phyloP scores from a whole-genome alignment of 2,888 invertebrate genomes.

The Pristionchus maxplancki region DNA sequence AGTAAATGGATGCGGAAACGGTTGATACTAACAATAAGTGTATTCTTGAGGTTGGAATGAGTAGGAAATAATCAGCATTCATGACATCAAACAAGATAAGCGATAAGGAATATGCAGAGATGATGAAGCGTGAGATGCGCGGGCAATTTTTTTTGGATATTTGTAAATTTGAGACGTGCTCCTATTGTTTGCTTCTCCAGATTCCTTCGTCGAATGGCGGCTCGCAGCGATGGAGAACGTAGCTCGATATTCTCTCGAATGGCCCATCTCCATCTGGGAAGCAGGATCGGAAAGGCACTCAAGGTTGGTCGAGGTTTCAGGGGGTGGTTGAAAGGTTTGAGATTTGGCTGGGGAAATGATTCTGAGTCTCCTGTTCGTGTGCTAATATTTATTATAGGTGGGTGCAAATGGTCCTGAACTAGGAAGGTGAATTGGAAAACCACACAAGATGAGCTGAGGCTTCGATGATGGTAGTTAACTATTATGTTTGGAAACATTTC shows the following conservation, averaged over 20 bases:
- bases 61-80: too few species aligned
- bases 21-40: too few species aligned
- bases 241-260: background rate
- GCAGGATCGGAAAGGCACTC: conserved; percentile 26
- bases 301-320: background rate
- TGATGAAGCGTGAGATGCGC: too few species aligned
- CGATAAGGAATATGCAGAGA: background rate
- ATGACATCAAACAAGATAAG: background rate
- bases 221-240: background rate
- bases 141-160: too few species aligned
- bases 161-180: too few species aligned
- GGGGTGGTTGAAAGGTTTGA: background rate
- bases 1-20: too few species aligned
- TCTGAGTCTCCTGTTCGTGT: too few species aligned
- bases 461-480: background rate
- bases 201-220: conserved; percentile 41
- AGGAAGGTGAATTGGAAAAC: background rate
- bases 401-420: too few species aligned
- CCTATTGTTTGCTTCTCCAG: background rate
- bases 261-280: conserved; percentile 32
- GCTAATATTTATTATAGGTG: too few species aligned
- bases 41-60: background rate
- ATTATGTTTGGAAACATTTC: too few species aligned
- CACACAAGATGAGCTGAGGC: background rate
- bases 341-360: background rate